Conservation (phyloP, 2,888 invertebrate genomes). For the Choreutis nemorana region DNA sequence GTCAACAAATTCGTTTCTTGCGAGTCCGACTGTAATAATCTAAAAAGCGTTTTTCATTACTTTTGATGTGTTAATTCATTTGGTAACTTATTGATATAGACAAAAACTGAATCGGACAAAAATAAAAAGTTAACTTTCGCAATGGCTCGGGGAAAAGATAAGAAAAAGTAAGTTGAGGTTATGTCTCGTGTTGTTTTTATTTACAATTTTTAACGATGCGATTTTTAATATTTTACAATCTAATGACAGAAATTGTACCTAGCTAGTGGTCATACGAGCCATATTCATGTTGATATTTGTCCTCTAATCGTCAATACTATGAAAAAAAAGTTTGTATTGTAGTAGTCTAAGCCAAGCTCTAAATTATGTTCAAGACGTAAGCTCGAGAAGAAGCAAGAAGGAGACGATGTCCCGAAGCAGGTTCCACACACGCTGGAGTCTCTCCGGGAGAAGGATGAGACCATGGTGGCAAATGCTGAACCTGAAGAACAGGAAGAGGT, state of each 20-base stretch:
- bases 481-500: slow-evolving; percentile 80
- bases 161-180: slow-evolving; percentile 51
- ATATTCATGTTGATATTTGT: too few relatives aligned
- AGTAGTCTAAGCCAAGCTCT: background rate
- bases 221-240: slow-evolving; percentile 10
- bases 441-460: slow-evolving; percentile 90
- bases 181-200: slow-evolving; percentile 8
- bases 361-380: slow-evolving; percentile 36
- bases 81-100: too few relatives aligned
- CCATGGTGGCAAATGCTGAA: slow-evolving; percentile 78
- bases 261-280: too few relatives aligned
- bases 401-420: slow-evolving; percentile 53
- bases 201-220: slow-evolving; percentile 5
- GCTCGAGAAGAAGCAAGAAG: slow-evolving; percentile 55
- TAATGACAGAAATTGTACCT: background rate
- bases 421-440: slow-evolving; percentile 93
- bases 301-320: too few relatives aligned
- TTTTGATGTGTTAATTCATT: too few relatives aligned
- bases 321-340: background rate
- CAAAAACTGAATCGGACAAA: too few relatives aligned
- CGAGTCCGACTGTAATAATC: too few relatives aligned
- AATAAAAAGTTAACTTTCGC: too few relatives aligned
- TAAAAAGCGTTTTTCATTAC: too few relatives aligned
- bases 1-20: too few relatives aligned
- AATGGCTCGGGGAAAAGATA: slow-evolving; percentile 60